phyloP scores from a whole-genome alignment of 2,888 invertebrate genomes.

The Lamproptera curius region DNA sequence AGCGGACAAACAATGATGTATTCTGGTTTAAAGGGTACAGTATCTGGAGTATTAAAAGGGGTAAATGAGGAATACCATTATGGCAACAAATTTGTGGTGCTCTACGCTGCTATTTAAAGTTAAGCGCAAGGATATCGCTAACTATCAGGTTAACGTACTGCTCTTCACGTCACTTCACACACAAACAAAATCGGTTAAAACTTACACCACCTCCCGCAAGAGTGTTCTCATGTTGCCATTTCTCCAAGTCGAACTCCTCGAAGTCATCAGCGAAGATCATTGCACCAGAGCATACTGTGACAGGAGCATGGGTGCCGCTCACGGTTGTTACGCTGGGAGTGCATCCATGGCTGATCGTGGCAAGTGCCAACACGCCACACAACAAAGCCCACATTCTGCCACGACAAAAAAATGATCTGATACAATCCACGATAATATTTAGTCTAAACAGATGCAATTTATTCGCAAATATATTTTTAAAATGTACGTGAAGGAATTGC shows the following conservation, averaged over 20 bases:
- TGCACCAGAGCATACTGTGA: constrained; percentile 72
- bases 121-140: too few species aligned
- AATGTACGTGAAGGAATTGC: background rate
- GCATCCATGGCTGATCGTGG: constrained; percentile 51
- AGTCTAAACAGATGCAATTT: background rate
- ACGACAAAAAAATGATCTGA: constrained; percentile 16
- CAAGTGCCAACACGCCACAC: constrained; percentile 41
- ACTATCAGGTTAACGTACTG: too few species aligned
- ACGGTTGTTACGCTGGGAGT: constrained; percentile 66
- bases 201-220: constrained; percentile 81
- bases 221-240: constrained; percentile 83
- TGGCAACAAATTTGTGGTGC: too few species aligned
- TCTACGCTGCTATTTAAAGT: too few species aligned
- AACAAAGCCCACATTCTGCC: constrained; percentile 52
- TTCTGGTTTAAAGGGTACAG: too few species aligned
- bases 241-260: constrained; percentile 74
- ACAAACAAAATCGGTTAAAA: background rate
- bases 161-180: too few species aligned
- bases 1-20: too few species aligned
- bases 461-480: background rate
- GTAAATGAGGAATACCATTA: too few species aligned
- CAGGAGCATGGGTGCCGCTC: constrained; percentile 69
- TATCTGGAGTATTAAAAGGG: too few species aligned
- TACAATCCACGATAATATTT: background rate
- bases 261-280: constrained; percentile 82